These are phyloP conservation scores for Galeopterus variegatus DNA, from an alignment of 2,113 vertebrate species.

Conservation along the genomic window DNA sequence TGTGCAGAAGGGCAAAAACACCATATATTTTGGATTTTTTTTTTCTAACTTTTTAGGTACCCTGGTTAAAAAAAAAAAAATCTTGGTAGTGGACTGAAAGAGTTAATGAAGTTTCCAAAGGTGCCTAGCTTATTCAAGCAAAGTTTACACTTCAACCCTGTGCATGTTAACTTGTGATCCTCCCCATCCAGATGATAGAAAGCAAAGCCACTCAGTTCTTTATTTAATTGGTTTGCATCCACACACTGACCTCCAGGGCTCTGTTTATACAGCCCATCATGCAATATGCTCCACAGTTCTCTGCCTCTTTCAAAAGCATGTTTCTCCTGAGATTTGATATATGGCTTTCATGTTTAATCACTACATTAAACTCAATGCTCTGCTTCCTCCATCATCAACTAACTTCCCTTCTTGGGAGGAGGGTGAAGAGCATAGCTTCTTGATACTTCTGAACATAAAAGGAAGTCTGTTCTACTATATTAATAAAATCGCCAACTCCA, in stretches of 20 bases:
- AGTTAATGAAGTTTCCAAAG: constrained; percentile 75
- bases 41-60: constrained; percentile 37
- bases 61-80: neutral
- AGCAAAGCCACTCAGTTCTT: constrained; percentile 82
- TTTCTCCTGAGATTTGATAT: constrained; percentile 84
- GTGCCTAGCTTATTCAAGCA: constrained; percentile 64
- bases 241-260: constrained; percentile 78
- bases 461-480: constrained; percentile 76
- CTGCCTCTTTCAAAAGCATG: constrained; percentile 78
- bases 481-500: constrained; percentile 65
- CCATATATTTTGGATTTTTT: neutral
- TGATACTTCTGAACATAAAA: constrained; percentile 80
- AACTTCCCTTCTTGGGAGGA: constrained; percentile 79
- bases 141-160: constrained; percentile 71
- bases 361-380: constrained; percentile 81
- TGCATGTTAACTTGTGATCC: constrained; percentile 60
- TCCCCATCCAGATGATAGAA: constrained; percentile 75
- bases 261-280: constrained; percentile 83
- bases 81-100: constrained; percentile 47
- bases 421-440: constrained; percentile 64
- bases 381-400: constrained; percentile 78
- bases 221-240: constrained; percentile 84
- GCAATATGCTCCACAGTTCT: constrained; percentile 76
- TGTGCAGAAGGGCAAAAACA: neutral
- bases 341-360: constrained; percentile 83